These are phyloP conservation scores for Zoanthus sansibaricus DNA, from an alignment of 92 coral and sea anemone species.

Conservation along the genomic window DNA sequence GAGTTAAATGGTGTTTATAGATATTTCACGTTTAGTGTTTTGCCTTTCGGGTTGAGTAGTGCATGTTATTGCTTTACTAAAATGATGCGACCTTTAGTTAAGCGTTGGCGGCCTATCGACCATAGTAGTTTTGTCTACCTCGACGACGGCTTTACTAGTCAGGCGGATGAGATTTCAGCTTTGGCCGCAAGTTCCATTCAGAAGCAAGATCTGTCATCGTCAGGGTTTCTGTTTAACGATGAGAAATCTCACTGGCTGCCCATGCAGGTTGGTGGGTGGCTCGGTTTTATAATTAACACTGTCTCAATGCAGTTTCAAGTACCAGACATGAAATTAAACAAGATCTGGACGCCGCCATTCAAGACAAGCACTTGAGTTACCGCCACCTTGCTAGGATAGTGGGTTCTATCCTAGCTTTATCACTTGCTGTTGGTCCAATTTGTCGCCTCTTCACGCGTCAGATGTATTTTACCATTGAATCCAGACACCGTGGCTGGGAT, in stretches of 20 bases:
- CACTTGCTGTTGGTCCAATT: conserved; percentile 67
- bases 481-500: too few relatives aligned
- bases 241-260: too few relatives aligned
- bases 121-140: conserved; percentile 21
- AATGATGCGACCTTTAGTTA: conserved; percentile 20
- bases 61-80: conserved; percentile 52
- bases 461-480: conserved; percentile 8
- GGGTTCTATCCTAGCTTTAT: conserved; percentile 21
- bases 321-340: too few relatives aligned
- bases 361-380: too few relatives aligned
- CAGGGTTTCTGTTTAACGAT: too few relatives aligned
- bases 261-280: too few relatives aligned
- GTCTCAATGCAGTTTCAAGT: too few relatives aligned
- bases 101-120: not conserved
- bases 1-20: not conserved
- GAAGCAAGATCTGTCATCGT: too few relatives aligned
- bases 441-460: too few relatives aligned
- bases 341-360: too few relatives aligned
- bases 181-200: conserved; percentile 20
- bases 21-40: not conserved
- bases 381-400: conserved; percentile 27
- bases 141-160: conserved; percentile 31
- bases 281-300: too few relatives aligned
- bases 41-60: conserved; percentile 37
- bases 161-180: conserved; percentile 42